phyloP scores from a whole-genome alignment of 2,113 vertebrate species.

The Phyllopteryx taeniolatus region DNA sequence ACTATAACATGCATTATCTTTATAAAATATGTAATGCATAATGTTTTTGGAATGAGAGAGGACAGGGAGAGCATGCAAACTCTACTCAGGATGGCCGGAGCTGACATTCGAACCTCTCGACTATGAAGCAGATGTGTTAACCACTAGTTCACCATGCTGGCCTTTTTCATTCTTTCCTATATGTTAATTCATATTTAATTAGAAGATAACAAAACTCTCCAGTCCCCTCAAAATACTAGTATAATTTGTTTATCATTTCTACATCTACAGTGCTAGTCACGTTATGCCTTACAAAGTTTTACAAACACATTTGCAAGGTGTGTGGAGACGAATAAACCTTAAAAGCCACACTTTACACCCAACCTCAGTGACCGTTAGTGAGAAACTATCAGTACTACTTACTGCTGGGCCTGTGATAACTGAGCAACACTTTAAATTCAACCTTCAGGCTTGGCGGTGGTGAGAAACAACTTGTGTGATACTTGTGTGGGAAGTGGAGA shows the following conservation, averaged over 20 bases:
- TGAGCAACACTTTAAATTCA: neutral
- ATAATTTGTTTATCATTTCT: no score
- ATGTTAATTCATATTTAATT: neutral
- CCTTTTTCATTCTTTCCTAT: neutral
- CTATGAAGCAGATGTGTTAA: neutral
- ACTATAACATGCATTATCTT: no score
- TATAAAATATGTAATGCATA: no score
- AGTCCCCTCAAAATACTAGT: no score
- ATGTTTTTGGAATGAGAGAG: no score
- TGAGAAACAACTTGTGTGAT: constrained; percentile 16
- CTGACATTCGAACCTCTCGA: neutral
- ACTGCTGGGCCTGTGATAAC: neutral
- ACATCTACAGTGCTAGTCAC: neutral
- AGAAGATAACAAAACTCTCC: neutral
- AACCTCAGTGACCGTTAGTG: neutral
- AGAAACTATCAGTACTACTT: neutral
- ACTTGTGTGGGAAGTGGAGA: constrained; percentile 7
- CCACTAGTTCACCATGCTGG: neutral
- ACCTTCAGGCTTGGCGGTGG: neutral
- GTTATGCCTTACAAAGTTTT: neutral
- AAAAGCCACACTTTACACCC: neutral
- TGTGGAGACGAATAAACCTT: neutral
- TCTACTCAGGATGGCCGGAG: neutral
- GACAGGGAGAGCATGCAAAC: no score
- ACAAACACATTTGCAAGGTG: neutral